phyloP scores from a whole-genome alignment of 2,113 vertebrate species.

The Protobothrops mucrosquamatus region DNA sequence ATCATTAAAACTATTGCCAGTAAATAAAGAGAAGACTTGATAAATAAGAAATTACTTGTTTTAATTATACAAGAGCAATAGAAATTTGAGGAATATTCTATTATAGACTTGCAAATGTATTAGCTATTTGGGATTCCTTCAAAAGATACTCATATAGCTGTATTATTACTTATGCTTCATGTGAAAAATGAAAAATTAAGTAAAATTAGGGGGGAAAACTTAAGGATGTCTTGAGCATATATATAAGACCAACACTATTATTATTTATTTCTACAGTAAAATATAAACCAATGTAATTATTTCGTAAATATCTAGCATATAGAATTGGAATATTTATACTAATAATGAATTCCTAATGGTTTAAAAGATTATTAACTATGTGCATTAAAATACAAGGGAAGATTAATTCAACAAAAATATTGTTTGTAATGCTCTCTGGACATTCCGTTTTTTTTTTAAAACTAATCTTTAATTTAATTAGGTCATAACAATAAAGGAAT shows the following conservation, averaged over 20 bases:
- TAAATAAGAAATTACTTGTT: not conserved
- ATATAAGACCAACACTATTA: not conserved
- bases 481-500: not conserved
- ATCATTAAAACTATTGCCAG: not conserved
- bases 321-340: not conserved
- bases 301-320: not conserved
- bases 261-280: not conserved
- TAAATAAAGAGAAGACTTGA: not conserved
- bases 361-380: not conserved
- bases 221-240: not conserved
- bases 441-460: not conserved
- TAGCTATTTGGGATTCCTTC: not conserved
- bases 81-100: not conserved
- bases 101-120: not conserved
- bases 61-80: not conserved
- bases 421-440: not conserved
- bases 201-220: not conserved
- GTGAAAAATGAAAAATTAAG: not conserved
- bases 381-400: not conserved
- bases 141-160: not conserved
- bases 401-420: not conserved
- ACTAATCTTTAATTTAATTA: not conserved
- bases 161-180: not conserved
- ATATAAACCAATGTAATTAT: not conserved
- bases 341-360: not conserved